Evolutionary conservation across 2,888 invertebrate genomes (phyloP).

Genomic region (Stegana nigrithorax): DNA sequence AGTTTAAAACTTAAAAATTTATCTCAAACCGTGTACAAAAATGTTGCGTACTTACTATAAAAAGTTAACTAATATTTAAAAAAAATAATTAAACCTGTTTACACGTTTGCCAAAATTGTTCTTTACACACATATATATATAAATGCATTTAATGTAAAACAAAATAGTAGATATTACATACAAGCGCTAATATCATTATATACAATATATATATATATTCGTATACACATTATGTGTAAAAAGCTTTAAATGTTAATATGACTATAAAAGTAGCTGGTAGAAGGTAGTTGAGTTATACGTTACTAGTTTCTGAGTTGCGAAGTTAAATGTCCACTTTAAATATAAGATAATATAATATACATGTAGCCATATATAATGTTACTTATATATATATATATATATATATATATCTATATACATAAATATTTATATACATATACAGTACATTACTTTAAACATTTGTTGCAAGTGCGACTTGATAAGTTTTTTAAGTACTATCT

Average conservation of each 20-base stretch:
- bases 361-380: background rate
- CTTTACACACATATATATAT: background rate
- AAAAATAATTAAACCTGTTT: background rate
- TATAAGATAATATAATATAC: background rate
- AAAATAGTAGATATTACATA: background rate
- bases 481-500: no score
- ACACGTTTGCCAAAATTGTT: no score
- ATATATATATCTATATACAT: no score
- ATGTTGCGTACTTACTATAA: no score
- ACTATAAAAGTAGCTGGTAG: background rate
- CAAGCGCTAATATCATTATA: conserved; percentile 2
- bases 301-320: background rate
- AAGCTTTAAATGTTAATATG: conserved; percentile 10
- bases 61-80: background rate
- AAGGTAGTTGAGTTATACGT: background rate
- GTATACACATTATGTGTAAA: background rate
- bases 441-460: background rate
- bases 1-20: background rate
- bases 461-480: no score
- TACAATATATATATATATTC: background rate
- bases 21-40: background rate
- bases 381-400: background rate
- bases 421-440: background rate
- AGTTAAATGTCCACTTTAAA: conserved; percentile 5
- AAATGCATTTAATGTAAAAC: background rate